phyloP scores from a whole-genome alignment of 2,888 invertebrate species.

The Helleia helle region DNA sequence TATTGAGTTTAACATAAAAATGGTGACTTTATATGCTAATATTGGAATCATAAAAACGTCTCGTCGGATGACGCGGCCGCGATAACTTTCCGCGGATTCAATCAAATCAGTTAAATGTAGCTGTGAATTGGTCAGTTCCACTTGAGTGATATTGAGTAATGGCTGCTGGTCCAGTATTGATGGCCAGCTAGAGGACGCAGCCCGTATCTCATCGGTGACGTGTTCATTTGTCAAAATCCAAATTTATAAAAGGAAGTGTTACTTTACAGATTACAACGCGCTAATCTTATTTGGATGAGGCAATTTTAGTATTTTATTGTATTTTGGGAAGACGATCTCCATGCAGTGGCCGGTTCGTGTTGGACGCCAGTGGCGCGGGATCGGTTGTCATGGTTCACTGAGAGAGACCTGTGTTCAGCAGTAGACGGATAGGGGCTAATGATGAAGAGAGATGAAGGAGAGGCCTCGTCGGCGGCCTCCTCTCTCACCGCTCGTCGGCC shows the following conservation, averaged over 20 bases:
- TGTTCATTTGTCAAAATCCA: conserved; percentile 62
- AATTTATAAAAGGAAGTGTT: conserved; percentile 35
- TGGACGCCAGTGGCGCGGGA: no score
- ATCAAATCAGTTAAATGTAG: conserved; percentile 70
- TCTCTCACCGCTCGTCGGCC: no score
- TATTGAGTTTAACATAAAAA: no score
- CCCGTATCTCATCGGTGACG: conserved; percentile 48
- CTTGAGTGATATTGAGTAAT: conserved; percentile 68
- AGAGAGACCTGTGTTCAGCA: no score
- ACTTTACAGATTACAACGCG: no score
- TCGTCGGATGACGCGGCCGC: conserved; percentile 17
- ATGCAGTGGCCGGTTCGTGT: no score
- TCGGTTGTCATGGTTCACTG: no score
- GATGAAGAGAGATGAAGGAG: no score
- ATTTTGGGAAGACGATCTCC: no score
- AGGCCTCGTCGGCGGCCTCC: no score
- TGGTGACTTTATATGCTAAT: neutral
- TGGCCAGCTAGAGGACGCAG: conserved; percentile 43
- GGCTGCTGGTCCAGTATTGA: conserved; percentile 57
- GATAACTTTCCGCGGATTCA: conserved; percentile 58
- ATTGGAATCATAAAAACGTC: neutral
- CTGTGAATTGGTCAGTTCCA: conserved; percentile 69
- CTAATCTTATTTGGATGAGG: neutral
- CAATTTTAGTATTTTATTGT: no score
- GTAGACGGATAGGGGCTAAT: no score